Percentiles rank a stretch among this genome's conserved stretches.
phyloP scores from a whole-genome alignment of 2,113 vertebrate species.

The Callorhinus ursinus region DNA sequence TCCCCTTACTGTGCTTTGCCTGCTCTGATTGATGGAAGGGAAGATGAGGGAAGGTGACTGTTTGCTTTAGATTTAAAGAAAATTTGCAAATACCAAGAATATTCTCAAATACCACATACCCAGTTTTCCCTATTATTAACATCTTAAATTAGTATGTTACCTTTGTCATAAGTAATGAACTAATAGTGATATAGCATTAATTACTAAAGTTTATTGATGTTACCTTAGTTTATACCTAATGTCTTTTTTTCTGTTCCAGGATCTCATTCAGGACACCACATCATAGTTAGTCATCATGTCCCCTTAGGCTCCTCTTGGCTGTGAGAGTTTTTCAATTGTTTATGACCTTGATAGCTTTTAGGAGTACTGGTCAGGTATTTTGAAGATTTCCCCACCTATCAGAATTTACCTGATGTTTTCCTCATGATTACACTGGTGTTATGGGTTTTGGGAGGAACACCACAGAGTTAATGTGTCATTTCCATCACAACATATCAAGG shows the following conservation, averaged over 20 bases:
- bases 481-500: background rate
- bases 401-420: background rate
- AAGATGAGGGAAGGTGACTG: background rate
- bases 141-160: background rate
- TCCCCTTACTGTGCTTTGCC: background rate
- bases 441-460: background rate
- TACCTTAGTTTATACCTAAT: background rate
- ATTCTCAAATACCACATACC: accelerated
- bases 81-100: background rate
- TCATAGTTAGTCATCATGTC: background rate
- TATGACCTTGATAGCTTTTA: background rate
- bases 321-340: background rate
- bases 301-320: background rate
- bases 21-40: background rate
- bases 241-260: background rate
- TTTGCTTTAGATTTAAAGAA: background rate
- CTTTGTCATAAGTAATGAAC: background rate
- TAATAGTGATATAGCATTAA: background rate
- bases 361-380: background rate
- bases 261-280: background rate
- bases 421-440: background rate
- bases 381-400: background rate
- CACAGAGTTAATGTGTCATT: background rate
- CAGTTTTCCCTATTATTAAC: background rate
- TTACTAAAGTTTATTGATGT: background rate